Percentiles rank a stretch among this genome's conserved stretches.
These are phyloP conservation scores for Periplaneta americana DNA, from an alignment of 1,140 invertebrate species.

Conservation along the genomic window DNA sequence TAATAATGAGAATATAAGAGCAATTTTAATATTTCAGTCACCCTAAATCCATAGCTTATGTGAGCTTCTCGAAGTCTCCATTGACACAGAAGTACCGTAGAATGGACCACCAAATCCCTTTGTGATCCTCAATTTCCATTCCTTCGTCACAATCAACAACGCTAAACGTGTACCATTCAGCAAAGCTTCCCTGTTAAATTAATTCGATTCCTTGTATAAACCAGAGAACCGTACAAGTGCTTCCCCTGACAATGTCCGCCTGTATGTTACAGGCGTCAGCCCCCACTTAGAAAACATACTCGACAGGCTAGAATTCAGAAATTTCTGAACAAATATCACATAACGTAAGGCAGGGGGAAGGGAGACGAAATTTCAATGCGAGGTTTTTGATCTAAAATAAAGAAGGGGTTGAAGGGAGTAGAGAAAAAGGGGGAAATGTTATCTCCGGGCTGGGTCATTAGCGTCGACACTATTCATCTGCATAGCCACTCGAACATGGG, in stretches of 20 bases:
- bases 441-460: neutral
- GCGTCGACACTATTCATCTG: neutral
- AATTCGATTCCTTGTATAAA: neutral
- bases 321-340: neutral
- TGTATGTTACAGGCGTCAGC: neutral
- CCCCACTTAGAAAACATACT: neutral
- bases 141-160: neutral
- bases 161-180: neutral
- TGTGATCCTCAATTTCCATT: neutral
- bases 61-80: too few relatives aligned
- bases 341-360: neutral
- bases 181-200: neutral
- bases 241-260: neutral
- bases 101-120: neutral
- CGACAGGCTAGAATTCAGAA: neutral
- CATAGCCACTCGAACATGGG: neutral
- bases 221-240: neutral
- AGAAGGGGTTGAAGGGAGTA: neutral
- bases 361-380: neutral
- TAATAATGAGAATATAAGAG: too few relatives aligned
- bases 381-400: neutral
- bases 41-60: too few relatives aligned
- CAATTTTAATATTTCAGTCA: too few relatives aligned
- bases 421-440: neutral
- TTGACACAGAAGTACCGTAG: too few relatives aligned